Percentiles rank a stretch among this genome's conserved stretches.
Evolutionary conservation across 1,140 invertebrate genomes (phyloP).

Genomic region (Laupala kohalensis): DNA sequence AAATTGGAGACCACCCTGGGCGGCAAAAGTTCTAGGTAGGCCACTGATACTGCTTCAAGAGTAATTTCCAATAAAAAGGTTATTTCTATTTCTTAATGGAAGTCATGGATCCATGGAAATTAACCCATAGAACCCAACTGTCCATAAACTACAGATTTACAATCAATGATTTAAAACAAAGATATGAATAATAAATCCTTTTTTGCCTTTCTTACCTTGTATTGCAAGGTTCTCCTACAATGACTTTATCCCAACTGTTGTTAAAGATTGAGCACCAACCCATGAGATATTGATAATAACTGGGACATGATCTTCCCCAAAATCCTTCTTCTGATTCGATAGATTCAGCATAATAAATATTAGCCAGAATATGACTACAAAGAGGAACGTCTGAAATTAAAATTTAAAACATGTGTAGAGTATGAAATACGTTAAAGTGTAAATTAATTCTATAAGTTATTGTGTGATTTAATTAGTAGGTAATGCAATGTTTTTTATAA

Average conservation of each 20-base stretch:
- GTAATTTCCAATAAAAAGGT: no score
- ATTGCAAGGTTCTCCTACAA: constrained; percentile 9
- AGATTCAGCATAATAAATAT: constrained; percentile 41
- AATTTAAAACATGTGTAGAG: not conserved
- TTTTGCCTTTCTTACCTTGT: constrained; percentile 1
- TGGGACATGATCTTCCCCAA: constrained; percentile 9
- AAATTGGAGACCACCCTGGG: no score
- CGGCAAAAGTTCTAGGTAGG: no score
- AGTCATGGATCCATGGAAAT: no score
- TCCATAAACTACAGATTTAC: no score
- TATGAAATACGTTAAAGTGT: not conserved
- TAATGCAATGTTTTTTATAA: no score
- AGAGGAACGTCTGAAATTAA: constrained; percentile 18
- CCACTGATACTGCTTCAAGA: no score
- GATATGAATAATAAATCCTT: not conserved
- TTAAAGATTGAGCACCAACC: constrained; percentile 2
- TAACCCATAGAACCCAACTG: no score
- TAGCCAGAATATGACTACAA: constrained; percentile 38
- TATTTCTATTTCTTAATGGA: no score
- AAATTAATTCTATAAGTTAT: not conserved
- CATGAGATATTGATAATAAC: constrained; percentile 1
- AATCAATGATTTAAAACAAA: no score
- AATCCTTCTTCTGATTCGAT: constrained; percentile 22
- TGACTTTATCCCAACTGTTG: not conserved
- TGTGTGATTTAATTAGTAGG: no score